A percentile compares a stretch with the other conserved stretches of the same genome.
phyloP scores from a whole-genome alignment of 2,888 invertebrate species.

The Spodoptera exigua region DNA sequence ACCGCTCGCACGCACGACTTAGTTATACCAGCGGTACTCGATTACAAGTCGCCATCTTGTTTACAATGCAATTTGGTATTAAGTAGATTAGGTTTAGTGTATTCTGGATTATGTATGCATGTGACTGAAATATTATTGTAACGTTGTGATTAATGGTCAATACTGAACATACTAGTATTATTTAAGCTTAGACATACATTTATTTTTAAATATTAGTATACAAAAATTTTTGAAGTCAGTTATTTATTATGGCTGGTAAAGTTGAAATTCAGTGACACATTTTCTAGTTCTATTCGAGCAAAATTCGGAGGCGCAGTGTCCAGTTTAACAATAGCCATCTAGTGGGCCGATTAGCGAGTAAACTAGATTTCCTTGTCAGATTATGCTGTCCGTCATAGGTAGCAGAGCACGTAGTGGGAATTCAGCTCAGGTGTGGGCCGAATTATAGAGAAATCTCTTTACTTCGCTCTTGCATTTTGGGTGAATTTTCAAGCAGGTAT shows the following conservation, averaged over 20 bases:
- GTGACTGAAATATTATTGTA: constrained; percentile 27
- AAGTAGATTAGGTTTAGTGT: constrained; percentile 46
- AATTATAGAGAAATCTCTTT: constrained; percentile 54
- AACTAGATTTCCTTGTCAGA: constrained; percentile 84
- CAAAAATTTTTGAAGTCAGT: no score
- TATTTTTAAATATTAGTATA: no score
- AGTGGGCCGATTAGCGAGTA: constrained; percentile 76
- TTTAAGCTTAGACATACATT: no score
- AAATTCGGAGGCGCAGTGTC: constrained; percentile 60
- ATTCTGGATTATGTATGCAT: constrained; percentile 35
- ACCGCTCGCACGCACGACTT: constrained; percentile 67
- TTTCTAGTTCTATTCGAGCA: constrained; percentile 59
- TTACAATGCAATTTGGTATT: constrained; percentile 57
- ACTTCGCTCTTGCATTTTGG: constrained; percentile 40
- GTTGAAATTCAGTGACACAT: constrained; percentile 27
- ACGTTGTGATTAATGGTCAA: background rate
- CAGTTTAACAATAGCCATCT: constrained; percentile 70
- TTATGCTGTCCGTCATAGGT: constrained; percentile 80
- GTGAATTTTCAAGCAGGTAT: constrained; percentile 18
- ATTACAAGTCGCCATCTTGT: constrained; percentile 62
- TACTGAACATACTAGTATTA: background rate
- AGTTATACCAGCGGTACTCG: constrained; percentile 71
- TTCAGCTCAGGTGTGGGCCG: constrained; percentile 65
- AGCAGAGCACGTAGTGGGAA: constrained; percentile 67
- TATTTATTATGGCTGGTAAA: background rate